Base-by-base conservation (phyloP, 1,140 invertebrate species). In the Zophobas morio region DNA sequence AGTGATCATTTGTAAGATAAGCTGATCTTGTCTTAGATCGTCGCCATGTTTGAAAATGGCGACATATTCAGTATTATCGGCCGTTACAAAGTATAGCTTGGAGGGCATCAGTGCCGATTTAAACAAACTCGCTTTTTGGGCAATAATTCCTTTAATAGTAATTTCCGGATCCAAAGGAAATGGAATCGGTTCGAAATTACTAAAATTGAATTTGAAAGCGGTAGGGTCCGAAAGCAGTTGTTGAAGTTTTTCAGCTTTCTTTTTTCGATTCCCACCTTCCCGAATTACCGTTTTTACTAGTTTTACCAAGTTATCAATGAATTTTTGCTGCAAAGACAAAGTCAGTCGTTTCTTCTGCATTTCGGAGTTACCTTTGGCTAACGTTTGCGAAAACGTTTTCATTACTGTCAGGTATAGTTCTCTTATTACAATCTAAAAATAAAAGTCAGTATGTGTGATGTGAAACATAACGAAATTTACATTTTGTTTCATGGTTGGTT, bases 1-100 rank as follows among this genome's bases (percentile, higher is more conserved):
- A 0, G 96, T 97, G 75, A 99, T 99, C 88, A 99, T 99, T 87
- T 97, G 95, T 70, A 99, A 87, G 78, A 99, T 97, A 0, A 99
- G 89, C 87, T 99, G 98, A 89, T 99, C 99, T 63, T 99, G 99
- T 35, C 98, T 87, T n/a, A 99, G 87, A 88, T 99, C 98, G 88
- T 99, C 99, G 0, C 99, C 99, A 84, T 98, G 92, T 89, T 99
- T 99, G 87, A 99, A 99, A 79, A 99, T 99, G 0, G 97, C 95
- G 8, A 96, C 94, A 88, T 99, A 99, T 85, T 98, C 95, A n/a
- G 87, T 88, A 40, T 93, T 93, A 63, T 93, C 90, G 0, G 89
- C 91, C 0, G 96, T 98, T 20, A 94, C 88, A 86, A 99, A 99
- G 1, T 96, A 96, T 33, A 99, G 89, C 85, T 95, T 94, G 46